Conservation (phyloP, 1,140 invertebrate genomes). For the Sipha flava region DNA sequence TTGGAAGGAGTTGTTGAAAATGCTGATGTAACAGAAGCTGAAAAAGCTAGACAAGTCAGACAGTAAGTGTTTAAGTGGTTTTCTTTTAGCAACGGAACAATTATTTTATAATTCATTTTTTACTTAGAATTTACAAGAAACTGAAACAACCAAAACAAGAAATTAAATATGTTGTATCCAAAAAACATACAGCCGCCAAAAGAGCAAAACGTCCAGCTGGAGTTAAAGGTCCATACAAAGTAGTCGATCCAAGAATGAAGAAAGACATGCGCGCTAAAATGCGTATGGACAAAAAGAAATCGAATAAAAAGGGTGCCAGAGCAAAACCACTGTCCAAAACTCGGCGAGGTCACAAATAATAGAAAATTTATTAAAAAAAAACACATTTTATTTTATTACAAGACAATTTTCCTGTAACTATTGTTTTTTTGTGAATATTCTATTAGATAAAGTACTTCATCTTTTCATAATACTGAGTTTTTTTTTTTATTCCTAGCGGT, state of each 20-base stretch:
- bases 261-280: slow-evolving; percentile 58
- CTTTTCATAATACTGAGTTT: not conserved
- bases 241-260: slow-evolving; percentile 93
- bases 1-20: slow-evolving; percentile 86
- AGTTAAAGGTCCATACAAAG: slow-evolving; percentile 83
- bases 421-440: not conserved
- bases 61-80: slow-evolving; percentile 52
- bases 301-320: slow-evolving; percentile 34
- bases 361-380: not conserved
- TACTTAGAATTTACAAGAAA: slow-evolving; percentile 81
- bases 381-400: not conserved
- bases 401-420: not conserved
- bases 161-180: slow-evolving; percentile 88
- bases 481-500: too few relatives aligned
- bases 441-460: not conserved
- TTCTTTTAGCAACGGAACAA: not conserved
- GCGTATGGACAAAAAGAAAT: slow-evolving; percentile 33
- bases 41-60: slow-evolving; percentile 86
- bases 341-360: slow-evolving; percentile 1
- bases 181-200: slow-evolving; percentile 74
- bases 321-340: slow-evolving; percentile 6
- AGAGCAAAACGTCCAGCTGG: slow-evolving; percentile 68
- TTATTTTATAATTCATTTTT: slow-evolving; percentile 8
- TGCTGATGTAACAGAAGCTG: slow-evolving; percentile 75
- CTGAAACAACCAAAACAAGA: slow-evolving; percentile 76